Base-by-base conservation (phyloP, 2,113 vertebrate genomes). In the Oceanites oceanicus region DNA sequence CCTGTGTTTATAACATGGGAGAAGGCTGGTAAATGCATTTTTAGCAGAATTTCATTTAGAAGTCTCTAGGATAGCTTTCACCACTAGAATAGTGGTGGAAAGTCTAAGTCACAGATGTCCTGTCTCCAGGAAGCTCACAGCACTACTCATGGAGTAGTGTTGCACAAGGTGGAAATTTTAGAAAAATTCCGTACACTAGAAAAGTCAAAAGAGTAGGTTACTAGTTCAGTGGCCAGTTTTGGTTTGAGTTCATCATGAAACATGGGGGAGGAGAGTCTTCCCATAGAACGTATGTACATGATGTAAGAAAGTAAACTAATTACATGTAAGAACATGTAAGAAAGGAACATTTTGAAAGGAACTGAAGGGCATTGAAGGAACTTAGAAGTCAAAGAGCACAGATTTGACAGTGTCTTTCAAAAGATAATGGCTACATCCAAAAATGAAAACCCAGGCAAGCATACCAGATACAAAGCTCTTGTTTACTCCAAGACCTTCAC, bases 181-280 rank as follows among this genome's bases (percentile, higher is more conserved):
- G 73, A 91, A 96, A 94, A 97, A 75, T 53, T 75, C 81, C 87
- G 87, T 70, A 53, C 40, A 23, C 7, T 32, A 95, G 70, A 88
- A 61, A 52, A 96, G 34, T 75, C 56, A 68, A 71, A 83, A 53
- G 27, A 90, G 40, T 42, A 42, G 50, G 58, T 91, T 90, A 72
- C 23, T 61, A 61, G 27, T 86, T 94, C 34, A 61, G 58, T 66
- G 32, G 55, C 53, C 53, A 81, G 87, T 96, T 96, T 78, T 89
- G 77, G 26, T 96, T 95, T 91, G 58, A 96, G 90, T 38, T 92
- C 62, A 82, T 18, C 3, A 1, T 78, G 56, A 66, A 83, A 66
- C 16, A 5, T 8, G 15, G 30, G 38, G 76, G 21, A 66, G 62
- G 53, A 74, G 50, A 82, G 21, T 49, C 53, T 88, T 90, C 62